phyloP scores from a whole-genome alignment of 1,140 invertebrate genomes.

The Drosophila miranda region DNA sequence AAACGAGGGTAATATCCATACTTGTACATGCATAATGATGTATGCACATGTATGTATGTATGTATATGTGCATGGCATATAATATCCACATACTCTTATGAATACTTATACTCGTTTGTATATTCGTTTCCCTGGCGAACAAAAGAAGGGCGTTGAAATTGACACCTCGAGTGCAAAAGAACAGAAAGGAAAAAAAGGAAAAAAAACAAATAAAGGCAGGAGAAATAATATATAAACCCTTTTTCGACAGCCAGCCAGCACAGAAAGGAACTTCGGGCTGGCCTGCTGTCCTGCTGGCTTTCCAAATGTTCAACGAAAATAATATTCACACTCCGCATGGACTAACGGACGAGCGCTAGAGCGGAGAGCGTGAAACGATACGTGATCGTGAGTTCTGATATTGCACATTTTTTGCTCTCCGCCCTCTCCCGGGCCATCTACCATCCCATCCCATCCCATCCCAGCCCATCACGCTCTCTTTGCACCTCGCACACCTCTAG shows the following conservation, averaged over 20 bases:
- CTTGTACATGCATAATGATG: slow-evolving; percentile 17
- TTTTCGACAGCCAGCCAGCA: slow-evolving; percentile 43
- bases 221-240: slow-evolving; percentile 57
- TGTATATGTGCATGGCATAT: neutral
- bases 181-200: slow-evolving; percentile 49
- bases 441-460: no score
- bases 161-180: slow-evolving; percentile 77
- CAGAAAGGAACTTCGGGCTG: slow-evolving; percentile 44
- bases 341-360: neutral
- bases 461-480: no score
- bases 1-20: slow-evolving; percentile 76
- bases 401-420: neutral
- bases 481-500: no score
- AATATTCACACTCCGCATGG: slow-evolving; percentile 36
- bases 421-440: no score
- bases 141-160: slow-evolving; percentile 80
- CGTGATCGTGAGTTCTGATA: neutral
- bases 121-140: slow-evolving; percentile 43
- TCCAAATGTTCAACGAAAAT: slow-evolving; percentile 26
- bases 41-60: neutral
- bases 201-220: slow-evolving; percentile 49
- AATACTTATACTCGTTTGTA: slow-evolving; percentile 36
- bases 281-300: slow-evolving; percentile 48
- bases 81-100: slow-evolving; percentile 42
- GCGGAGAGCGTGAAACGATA: slow-evolving; percentile 17